A percentile compares a stretch with the other conserved stretches of the same genome.
Evolutionary conservation across 2,797 vertebrate species (phyloP).

Genomic region (Enteromius unitaeniatus): DNA sequence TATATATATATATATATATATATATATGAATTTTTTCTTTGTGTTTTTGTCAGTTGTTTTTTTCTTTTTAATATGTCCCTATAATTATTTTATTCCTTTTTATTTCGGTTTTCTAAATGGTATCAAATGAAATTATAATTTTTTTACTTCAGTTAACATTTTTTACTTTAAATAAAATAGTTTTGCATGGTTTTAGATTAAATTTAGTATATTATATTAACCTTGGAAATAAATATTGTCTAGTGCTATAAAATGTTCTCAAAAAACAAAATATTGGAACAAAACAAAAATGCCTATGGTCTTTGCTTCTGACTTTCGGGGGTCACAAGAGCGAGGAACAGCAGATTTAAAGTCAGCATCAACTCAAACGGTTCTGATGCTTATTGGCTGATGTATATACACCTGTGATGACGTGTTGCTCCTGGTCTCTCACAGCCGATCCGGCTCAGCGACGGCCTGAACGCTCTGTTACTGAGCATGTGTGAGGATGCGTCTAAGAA

Average conservation of each 20-base stretch:
- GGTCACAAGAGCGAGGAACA: background rate
- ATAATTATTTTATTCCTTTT: no score
- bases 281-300: background rate
- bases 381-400: background rate
- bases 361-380: background rate
- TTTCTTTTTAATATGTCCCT: no score
- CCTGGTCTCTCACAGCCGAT: constrained; percentile 74
- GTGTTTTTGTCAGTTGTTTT: no score
- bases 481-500: constrained; percentile 82
- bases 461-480: constrained; percentile 83
- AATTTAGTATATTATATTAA: background rate
- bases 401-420: background rate
- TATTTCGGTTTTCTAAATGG: no score
- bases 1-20: no score
- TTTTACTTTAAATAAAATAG: background rate
- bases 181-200: no score
- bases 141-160: no score
- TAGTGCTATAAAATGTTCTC: no score
- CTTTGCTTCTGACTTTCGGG: background rate
- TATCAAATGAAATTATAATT: no score
- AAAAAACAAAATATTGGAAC: background rate
- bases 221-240: background rate
- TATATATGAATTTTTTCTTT: no score
- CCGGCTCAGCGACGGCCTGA: constrained; percentile 79
- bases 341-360: background rate